Evolutionary conservation across 2,113 vertebrate species (phyloP).

Genomic region (Tachycineta bicolor): DNA sequence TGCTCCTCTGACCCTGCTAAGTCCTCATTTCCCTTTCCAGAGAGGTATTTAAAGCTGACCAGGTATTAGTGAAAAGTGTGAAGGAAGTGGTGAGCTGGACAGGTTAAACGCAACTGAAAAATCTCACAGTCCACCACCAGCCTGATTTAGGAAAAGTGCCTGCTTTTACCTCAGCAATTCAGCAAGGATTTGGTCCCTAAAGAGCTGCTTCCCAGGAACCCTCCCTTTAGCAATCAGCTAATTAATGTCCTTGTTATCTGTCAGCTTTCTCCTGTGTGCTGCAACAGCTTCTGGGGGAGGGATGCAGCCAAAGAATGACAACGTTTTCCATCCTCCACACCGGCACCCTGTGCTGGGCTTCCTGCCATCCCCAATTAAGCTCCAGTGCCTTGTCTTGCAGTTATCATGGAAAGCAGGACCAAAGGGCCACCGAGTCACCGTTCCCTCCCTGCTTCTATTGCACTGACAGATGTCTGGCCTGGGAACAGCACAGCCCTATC

Average conservation of each 20-base stretch:
- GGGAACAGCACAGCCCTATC: conserved; percentile 3
- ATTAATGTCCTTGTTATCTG: conserved; percentile 46
- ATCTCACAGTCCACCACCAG: not conserved
- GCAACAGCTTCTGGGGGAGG: not conserved
- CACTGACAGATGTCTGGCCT: conserved; percentile 51
- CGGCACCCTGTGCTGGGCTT: conserved; percentile 20
- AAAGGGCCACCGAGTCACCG: not conserved
- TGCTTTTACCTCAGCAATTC: not conserved
- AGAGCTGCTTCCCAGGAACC: not conserved
- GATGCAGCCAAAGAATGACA: conserved; percentile 1
- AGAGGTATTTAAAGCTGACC: not conserved
- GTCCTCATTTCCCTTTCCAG: not conserved
- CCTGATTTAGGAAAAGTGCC: not conserved
- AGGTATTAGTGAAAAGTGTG: not conserved
- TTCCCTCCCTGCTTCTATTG: conserved; percentile 43
- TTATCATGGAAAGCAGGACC: not conserved
- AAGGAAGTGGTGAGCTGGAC: not conserved
- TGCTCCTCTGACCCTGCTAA: not conserved
- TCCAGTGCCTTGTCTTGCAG: not conserved
- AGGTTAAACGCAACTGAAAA: not conserved
- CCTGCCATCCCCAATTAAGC: conserved; percentile 37
- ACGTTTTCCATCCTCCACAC: not conserved
- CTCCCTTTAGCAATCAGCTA: conserved; percentile 29
- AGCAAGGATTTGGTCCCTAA: not conserved
- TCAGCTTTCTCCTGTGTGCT: conserved; percentile 5